Percentiles rank a stretch among this genome's conserved stretches.
These are phyloP conservation scores for Telenomus remus DNA, from an alignment of 1,140 invertebrate species.

Conservation along the genomic window DNA sequence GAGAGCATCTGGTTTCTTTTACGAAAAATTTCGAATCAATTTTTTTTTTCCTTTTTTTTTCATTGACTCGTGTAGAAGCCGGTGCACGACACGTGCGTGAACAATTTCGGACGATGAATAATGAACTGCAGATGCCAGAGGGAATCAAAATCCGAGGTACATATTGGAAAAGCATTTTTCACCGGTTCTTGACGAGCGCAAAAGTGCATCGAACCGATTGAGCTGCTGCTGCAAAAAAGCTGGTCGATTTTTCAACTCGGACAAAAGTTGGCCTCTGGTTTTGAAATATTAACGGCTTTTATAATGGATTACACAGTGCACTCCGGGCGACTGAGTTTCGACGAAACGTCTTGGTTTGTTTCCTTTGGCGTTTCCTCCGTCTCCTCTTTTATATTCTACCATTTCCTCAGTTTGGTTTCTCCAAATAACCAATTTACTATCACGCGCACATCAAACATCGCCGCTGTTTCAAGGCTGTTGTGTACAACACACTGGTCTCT, in stretches of 20 bases:
- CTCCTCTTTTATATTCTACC: constrained; percentile 37
- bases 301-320: too few relatives aligned
- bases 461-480: constrained; percentile 40
- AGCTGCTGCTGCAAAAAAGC: too few relatives aligned
- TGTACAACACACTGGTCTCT: constrained; percentile 19
- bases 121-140: constrained; percentile 23
- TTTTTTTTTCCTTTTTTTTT: too few relatives aligned
- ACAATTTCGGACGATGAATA: constrained; percentile 33
- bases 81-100: constrained; percentile 54
- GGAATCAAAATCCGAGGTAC: constrained; percentile 1
- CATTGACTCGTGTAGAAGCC: constrained; percentile 26
- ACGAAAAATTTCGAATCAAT: constrained; percentile 40
- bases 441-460: constrained; percentile 49
- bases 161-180: constrained; percentile 12
- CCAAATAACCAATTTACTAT: constrained; percentile 54
- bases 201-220: too few relatives aligned
- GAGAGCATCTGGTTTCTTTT: constrained; percentile 55
- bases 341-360: constrained; percentile 30
- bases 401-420: constrained; percentile 49
- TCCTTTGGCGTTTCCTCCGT: constrained; percentile 28
- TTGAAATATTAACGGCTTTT: constrained; percentile 1
- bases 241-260: constrained; percentile 2
- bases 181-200: too few relatives aligned
- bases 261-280: too few relatives aligned
- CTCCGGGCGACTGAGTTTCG: constrained; percentile 9